Conservation (phyloP, 1,140 invertebrate species). For the Saccostrea cuccullata region DNA sequence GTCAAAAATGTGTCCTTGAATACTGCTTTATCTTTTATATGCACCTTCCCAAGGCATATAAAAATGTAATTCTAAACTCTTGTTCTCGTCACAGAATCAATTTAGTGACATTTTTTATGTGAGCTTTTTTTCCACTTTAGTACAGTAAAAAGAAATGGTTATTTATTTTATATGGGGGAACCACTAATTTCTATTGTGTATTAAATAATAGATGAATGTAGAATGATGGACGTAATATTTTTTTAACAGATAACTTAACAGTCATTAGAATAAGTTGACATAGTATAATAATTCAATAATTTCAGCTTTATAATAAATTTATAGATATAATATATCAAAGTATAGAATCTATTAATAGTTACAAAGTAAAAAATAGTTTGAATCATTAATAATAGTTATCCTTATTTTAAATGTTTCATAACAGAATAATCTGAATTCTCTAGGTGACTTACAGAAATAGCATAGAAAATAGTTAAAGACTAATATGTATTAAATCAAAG, state of each 20-base stretch:
- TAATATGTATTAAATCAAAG: background rate
- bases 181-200: background rate
- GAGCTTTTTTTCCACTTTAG: too few relatives aligned
- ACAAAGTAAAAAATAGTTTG: background rate
- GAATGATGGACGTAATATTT: background rate
- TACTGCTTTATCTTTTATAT: background rate
- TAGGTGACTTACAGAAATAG: background rate
- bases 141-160: background rate
- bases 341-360: background rate
- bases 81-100: background rate
- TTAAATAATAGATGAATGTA: background rate
- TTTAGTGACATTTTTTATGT: background rate
- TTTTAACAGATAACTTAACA: background rate
- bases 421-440: background rate
- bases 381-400: conserved; percentile 16
- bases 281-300: background rate
- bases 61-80: background rate
- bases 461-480: background rate
- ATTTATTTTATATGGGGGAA: background rate
- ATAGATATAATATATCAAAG: background rate
- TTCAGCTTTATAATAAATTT: background rate
- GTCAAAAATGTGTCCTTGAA: background rate
- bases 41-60: background rate
- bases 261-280: background rate
- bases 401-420: background rate